These are phyloP conservation scores for Tyto alba DNA, from an alignment of 2,113 vertebrate genomes.

Conservation along the genomic window DNA sequence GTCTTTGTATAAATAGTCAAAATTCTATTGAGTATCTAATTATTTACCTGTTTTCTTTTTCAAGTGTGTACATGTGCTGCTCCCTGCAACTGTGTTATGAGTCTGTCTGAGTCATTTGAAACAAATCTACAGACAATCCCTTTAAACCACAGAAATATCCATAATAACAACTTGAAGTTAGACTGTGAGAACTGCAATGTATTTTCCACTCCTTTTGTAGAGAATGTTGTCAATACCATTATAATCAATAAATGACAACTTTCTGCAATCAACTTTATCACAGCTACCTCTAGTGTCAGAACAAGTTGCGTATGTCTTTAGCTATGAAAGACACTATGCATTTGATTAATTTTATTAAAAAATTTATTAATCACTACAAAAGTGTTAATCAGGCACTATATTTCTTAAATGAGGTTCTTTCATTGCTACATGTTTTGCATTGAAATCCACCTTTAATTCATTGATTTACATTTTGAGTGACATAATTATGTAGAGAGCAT, in stretches of 20 bases:
- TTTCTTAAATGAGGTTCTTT: background rate
- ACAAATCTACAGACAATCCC: background rate
- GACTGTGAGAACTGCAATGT: background rate
- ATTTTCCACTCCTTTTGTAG: background rate
- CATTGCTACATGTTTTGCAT: background rate
- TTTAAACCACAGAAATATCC: background rate
- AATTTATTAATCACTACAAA: background rate
- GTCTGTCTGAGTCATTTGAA: background rate
- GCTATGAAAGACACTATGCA: background rate
- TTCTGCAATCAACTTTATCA: background rate
- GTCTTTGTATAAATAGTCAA: background rate
- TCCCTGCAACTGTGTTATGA: background rate
- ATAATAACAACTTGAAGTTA: background rate
- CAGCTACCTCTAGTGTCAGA: background rate
- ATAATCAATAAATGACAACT: background rate
- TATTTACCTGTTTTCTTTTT: background rate
- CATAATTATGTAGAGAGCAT: background rate
- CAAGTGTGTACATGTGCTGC: background rate
- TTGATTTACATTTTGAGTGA: background rate
- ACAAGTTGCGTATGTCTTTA: background rate
- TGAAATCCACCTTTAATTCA: background rate
- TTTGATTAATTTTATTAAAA: background rate
- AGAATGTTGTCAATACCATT: background rate
- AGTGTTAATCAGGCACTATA: background rate
- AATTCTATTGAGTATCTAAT: background rate